Evolutionary conservation across 2,797 vertebrate genomes (phyloP), one percentile per base, ranked within the genome.

Genomic region (Pipistrellus nathusii): DNA sequence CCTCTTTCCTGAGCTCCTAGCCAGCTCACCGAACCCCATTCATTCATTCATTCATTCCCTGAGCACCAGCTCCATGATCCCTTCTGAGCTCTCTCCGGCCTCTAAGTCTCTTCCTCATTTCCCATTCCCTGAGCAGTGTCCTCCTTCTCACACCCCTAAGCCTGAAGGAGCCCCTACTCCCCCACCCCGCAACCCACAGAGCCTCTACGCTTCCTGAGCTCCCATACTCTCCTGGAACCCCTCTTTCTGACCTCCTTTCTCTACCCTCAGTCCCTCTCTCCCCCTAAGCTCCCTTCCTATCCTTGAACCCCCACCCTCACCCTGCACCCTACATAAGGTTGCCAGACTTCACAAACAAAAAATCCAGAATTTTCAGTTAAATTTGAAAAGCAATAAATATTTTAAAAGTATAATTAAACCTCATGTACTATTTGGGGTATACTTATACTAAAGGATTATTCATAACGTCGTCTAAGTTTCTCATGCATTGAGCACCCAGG

Each of bases 341-440:
- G 55, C 17, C 41, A 32, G 64, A 53, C 30, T 85, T 89, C 44
- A 15, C 48, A 81, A 85, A 90, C 57, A 73, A 48, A 80, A 80
- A 90, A 81, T 53, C 32, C 66, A 85, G 25, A 71, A 90, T 73
- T 41, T 41, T 38, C 77, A 83, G 71, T 69, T 82, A 69, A 59
- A 88, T 88, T 14, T 82, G 55, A 64, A 85, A 85, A 85, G 64
- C 21, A 44, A 44, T 18, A 53, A 51, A 21, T 77, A 32, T 27
- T 59, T 90, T 90, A 59, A 32, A 64, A 72, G 76, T 68, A 21
- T 68, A 71, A 77, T 64, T 88, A 72, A 88, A 15, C 77, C 20
- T 77, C 72, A 64, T 84, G 44, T 46, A 62, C 35, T 71, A 78
- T 88, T 48, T 32, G 66, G 55, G 57, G 35, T 44, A 66, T 83